Evolutionary conservation across 2,888 invertebrate genomes (phyloP).

Genomic region (Orthosia cruda): DNA sequence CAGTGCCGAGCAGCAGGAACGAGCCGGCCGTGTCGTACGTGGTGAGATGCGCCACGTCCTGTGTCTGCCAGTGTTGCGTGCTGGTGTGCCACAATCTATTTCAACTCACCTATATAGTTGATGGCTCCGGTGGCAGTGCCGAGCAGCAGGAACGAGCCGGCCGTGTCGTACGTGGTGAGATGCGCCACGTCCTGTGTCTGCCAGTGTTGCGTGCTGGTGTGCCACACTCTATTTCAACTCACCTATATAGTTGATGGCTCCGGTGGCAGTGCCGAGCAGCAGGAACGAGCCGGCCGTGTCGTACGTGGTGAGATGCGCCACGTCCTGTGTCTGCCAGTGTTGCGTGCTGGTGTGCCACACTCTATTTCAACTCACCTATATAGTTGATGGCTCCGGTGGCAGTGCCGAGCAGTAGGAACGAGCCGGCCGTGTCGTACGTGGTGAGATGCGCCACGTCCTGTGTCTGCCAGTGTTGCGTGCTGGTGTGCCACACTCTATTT

Average conservation of each 20-base stretch:
- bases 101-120: no score
- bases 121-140: conserved; percentile 99
- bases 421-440: conserved; percentile 99
- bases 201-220: conserved; percentile 99
- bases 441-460: conserved; percentile 99
- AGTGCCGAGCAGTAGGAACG: conserved; percentile 98
- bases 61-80: conserved; percentile 99
- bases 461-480: conserved; percentile 99
- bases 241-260: no score
- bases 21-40: conserved; percentile 99
- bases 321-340: conserved; percentile 99
- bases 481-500: conserved; percentile 99
- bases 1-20: conserved; percentile 98
- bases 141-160: conserved; percentile 98
- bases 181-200: conserved; percentile 99
- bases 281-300: conserved; percentile 99
- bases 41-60: conserved; percentile 98
- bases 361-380: no score
- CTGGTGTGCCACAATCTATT: conserved; percentile 99
- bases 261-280: conserved; percentile 98
- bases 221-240: no score
- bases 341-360: conserved; percentile 99
- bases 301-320: conserved; percentile 98
- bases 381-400: conserved; percentile 99
- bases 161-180: conserved; percentile 99